Evolutionary conservation across 1,140 invertebrate genomes (phyloP).

Genomic region (Oreohelix idahoensis): DNA sequence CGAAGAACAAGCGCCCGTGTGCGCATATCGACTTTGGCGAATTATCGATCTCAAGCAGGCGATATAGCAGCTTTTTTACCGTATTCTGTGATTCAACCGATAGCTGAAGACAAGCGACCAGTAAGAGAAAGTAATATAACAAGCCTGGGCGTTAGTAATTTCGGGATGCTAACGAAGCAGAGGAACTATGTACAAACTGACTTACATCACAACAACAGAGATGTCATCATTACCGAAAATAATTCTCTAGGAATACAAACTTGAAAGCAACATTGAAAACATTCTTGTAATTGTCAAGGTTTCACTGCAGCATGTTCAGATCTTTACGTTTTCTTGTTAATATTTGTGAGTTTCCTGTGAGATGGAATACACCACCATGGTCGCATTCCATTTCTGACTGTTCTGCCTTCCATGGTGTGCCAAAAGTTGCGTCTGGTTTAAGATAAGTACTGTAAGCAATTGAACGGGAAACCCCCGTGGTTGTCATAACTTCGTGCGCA

Average conservation of each 20-base stretch:
- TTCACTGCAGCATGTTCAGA: not conserved
- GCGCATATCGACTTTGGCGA: too few species aligned
- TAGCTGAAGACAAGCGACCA: too few species aligned
- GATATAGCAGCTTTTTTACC: too few species aligned
- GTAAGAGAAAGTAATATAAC: too few species aligned
- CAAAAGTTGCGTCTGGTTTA: not conserved
- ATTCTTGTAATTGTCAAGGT: not conserved
- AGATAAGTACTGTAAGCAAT: not conserved
- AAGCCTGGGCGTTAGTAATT: too few species aligned
- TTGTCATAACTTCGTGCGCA: too few species aligned
- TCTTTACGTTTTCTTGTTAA: conserved; percentile 6
- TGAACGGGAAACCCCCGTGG: not conserved
- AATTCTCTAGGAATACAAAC: not conserved
- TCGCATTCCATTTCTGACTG: not conserved
- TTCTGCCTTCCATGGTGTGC: conserved; percentile 15
- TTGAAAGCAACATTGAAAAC: conserved; percentile 18
- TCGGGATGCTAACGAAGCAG: too few species aligned
- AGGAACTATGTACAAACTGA: too few species aligned
- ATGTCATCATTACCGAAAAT: not conserved
- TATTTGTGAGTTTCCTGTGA: not conserved
- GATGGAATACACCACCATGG: not conserved
- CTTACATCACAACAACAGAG: not conserved
- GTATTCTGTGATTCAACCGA: too few species aligned
- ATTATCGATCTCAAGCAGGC: too few species aligned
- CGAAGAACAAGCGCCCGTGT: too few species aligned